Base-by-base conservation (phyloP, 2,113 vertebrate genomes). In the Synchiropus splendidus region DNA sequence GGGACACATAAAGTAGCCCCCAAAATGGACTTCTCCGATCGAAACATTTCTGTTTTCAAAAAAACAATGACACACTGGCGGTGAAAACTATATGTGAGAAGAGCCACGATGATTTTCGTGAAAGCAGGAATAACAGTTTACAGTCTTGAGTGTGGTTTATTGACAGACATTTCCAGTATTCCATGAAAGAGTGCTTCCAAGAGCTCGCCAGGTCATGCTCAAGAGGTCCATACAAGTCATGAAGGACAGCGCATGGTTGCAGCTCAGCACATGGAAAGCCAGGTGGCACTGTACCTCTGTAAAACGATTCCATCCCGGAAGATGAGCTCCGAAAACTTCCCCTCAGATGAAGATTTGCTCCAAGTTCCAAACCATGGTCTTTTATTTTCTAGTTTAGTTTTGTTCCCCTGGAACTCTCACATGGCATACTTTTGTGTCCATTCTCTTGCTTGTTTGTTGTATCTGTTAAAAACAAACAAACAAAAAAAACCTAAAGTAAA, bases 401-500 rank as follows among this genome's bases (percentile, higher is more conserved):
- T 67, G 53, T 58, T 54, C 70, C 47, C 42, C 56, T 61, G 44
- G 44, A 51, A 16, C 57, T 71, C 59, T 86, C 79, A 86, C 85
- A 88, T 86, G 75, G 86, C 86, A 60, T 88, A 88, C 73, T 88
- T 88, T 66, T 86, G 83, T 18, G 86, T 88, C 86, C 86, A 88
- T 78, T 88, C 86, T 75, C 85, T 83, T 50, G 86, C 86, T 76
- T 86, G 67, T 82, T 86, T 88, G 83, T 88, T 88, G 78, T 88
- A 88, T 72, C 86, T 88, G 68, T 6, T 40, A 67, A 50, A 53
- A 16, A 59, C 10, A 48, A 14, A 13, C 46, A 58, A 31, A 18
- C 52, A 48, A 5, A 12, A 33, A 42, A 38, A 14, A 1, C 42
- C 42, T 17, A 40, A 33, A 6, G 42, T 13, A 47, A 39, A 9